A percentile compares a stretch with the other conserved stretches of the same genome.
Evolutionary conservation across 2,113 vertebrate species (phyloP).

Genomic region (Lophura nycthemera): DNA sequence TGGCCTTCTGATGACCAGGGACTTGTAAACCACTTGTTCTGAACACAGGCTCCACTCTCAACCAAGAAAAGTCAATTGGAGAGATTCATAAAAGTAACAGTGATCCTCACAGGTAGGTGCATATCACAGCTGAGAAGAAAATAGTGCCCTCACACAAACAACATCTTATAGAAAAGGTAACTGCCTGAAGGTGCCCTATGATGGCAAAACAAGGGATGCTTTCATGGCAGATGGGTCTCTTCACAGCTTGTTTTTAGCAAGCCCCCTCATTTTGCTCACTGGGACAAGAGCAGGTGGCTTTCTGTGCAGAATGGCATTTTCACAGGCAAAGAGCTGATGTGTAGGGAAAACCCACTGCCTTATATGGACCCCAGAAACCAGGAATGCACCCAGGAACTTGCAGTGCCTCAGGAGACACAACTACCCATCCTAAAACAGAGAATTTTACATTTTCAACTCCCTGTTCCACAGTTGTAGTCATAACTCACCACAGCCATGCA

Average conservation of each 20-base stretch:
- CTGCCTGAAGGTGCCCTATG: background rate
- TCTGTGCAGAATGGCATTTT: background rate
- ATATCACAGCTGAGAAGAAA: background rate
- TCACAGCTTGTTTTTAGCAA: rapidly evolving
- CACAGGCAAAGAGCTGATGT: background rate
- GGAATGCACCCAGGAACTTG: background rate
- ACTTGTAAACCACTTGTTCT: background rate
- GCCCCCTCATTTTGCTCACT: background rate
- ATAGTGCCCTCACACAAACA: rapidly evolving
- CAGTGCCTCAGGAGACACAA: background rate
- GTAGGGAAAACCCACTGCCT: background rate
- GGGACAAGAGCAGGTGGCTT: background rate
- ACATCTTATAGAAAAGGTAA: background rate
- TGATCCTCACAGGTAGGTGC: rapidly evolving
- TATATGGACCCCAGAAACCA: background rate
- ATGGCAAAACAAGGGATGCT: background rate
- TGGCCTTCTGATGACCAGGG: background rate
- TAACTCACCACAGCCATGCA: background rate
- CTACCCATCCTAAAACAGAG: background rate
- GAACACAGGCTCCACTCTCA: background rate
- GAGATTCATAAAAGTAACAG: background rate
- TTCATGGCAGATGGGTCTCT: background rate
- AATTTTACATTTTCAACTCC: background rate
- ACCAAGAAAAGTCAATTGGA: rapidly evolving
- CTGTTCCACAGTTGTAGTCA: background rate